phyloP scores from a whole-genome alignment of 2,113 vertebrate genomes.

The Mustela lutreola region DNA sequence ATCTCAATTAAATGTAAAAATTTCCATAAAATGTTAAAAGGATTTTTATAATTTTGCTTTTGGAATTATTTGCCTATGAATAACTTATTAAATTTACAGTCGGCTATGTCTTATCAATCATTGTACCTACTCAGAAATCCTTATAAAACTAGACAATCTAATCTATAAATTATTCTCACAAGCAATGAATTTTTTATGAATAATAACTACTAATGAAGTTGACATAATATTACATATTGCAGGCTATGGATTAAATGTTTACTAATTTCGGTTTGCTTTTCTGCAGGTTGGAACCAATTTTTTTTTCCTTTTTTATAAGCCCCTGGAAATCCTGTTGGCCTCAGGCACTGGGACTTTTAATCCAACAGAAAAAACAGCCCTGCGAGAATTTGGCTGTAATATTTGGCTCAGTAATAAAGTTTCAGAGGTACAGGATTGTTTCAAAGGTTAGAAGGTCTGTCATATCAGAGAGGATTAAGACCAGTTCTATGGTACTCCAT shows the following conservation, averaged over 20 bases:
- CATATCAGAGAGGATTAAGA: neutral
- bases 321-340: neutral
- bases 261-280: slow-evolving; percentile 38
- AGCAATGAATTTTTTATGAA: slow-evolving; percentile 31
- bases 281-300: slow-evolving; percentile 26
- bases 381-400: slow-evolving; percentile 29
- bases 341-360: neutral
- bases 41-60: slow-evolving; percentile 57
- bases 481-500: neutral
- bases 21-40: slow-evolving; percentile 48
- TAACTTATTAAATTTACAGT: neutral
- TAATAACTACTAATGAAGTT: neutral
- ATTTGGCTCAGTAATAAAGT: slow-evolving; percentile 33
- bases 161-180: slow-evolving; percentile 33
- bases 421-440: neutral
- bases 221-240: slow-evolving; percentile 26
- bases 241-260: slow-evolving; percentile 54
- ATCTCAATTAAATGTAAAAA: slow-evolving; percentile 40
- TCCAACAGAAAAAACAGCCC: neutral
- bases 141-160: neutral
- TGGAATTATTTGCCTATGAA: slow-evolving; percentile 47
- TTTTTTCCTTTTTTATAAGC: neutral
- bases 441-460: neutral
- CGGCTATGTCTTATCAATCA: slow-evolving; percentile 5
- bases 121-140: neutral